phyloP scores from a whole-genome alignment of 1,140 invertebrate genomes.

The Triops cancriformis region DNA sequence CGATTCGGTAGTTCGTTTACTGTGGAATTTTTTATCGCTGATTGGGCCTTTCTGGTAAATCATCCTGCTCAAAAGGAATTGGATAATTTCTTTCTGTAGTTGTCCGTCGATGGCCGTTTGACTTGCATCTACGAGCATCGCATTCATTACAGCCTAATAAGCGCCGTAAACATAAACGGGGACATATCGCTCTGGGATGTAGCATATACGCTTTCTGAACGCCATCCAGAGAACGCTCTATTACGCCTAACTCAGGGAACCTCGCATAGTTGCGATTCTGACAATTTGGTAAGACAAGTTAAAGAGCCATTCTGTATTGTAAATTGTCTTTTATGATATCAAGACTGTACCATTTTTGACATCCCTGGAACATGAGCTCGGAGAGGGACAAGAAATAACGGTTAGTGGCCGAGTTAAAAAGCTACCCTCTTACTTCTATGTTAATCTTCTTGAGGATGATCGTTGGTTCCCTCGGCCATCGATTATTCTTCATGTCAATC shows the following conservation, averaged over 20 bases:
- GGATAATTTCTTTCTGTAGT: not conserved
- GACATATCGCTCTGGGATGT: not conserved
- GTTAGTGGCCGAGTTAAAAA: not conserved
- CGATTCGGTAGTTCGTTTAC: not conserved
- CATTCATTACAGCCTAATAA: constrained; percentile 6
- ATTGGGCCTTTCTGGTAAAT: not conserved
- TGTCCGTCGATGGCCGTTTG: not conserved
- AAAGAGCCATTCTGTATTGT: not conserved
- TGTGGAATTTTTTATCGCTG: not conserved
- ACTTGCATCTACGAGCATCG: not conserved
- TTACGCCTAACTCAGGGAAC: not conserved
- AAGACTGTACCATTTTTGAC: not conserved
- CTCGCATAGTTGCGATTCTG: not conserved
- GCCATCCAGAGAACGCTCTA: not conserved
- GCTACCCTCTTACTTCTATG: not conserved
- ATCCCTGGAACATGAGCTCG: not conserved
- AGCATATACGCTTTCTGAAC: not conserved
- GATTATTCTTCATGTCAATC: not conserved
- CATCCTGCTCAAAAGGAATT: not conserved
- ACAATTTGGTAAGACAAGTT: not conserved
- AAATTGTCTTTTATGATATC: not conserved
- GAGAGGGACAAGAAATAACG: not conserved
- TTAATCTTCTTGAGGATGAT: not conserved
- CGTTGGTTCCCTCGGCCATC: not conserved
- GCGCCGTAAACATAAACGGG: not conserved